Percentiles rank a stretch among this genome's conserved stretches.
These are phyloP conservation scores for Campoletis sonorensis DNA, from an alignment of 1,140 invertebrate genomes.

Conservation along the genomic window DNA sequence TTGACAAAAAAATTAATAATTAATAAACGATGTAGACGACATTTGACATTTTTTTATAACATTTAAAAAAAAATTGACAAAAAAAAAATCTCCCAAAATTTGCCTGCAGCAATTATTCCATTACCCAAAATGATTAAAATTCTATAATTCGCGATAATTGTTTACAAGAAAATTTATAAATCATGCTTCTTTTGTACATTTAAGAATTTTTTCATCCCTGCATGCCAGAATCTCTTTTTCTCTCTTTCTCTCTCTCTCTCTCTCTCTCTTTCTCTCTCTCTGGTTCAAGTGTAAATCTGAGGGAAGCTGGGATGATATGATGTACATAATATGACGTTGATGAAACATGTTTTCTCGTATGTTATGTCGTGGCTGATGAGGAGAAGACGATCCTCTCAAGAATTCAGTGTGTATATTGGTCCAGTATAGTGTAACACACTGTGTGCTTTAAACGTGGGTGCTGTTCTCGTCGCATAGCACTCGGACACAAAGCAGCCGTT, in stretches of 20 bases:
- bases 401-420: constrained; percentile 15
- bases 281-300: neutral
- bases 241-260: constrained; percentile 5
- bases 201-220: neutral
- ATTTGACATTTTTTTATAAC: too few relatives aligned
- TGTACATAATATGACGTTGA: neutral
- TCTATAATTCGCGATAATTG: too few relatives aligned
- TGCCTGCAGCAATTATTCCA: too few relatives aligned
- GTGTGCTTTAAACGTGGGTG: constrained; percentile 29
- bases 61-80: too few relatives aligned
- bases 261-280: constrained; percentile 5
- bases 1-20: too few relatives aligned
- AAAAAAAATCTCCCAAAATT: too few relatives aligned
- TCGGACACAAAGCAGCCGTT: constrained; percentile 68
- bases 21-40: too few relatives aligned
- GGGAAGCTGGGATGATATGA: neutral
- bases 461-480: constrained; percentile 1
- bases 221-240: neutral
- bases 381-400: constrained; percentile 10
- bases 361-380: neutral
- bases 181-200: too few relatives aligned
- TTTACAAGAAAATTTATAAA: too few relatives aligned
- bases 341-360: constrained; percentile 8
- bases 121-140: too few relatives aligned
- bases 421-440: constrained; percentile 5